Conservation (phyloP, 2,797 vertebrate species). For the Anguilla megastoma region DNA sequence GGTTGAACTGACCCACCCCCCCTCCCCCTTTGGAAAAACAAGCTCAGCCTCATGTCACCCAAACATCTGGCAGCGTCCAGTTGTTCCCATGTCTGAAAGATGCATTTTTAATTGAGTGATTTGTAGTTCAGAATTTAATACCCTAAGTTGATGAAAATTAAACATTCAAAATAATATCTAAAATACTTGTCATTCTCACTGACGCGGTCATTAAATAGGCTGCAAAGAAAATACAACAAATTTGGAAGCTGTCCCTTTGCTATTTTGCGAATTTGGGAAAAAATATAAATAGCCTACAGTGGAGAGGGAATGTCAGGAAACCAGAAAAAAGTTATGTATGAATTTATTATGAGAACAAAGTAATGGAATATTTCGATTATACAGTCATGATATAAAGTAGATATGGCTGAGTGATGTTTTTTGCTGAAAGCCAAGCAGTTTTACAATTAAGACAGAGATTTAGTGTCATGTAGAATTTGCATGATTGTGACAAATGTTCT, state of each 20-base stretch:
- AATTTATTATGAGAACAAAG: constrained; percentile 15
- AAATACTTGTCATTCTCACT: constrained; percentile 41
- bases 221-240: constrained; percentile 20
- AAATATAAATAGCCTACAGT: constrained; percentile 24
- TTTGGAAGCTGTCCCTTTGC: constrained; percentile 38
- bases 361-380: background rate
- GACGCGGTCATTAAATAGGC: constrained; percentile 48
- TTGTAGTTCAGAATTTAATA: constrained; percentile 36
- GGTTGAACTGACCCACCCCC: background rate
- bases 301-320: constrained; percentile 37
- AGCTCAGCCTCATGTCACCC: background rate
- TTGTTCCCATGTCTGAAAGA: constrained; percentile 35
- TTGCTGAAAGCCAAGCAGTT: constrained; percentile 5
- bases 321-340: constrained; percentile 20
- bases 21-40: background rate
- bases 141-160: constrained; percentile 43
- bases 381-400: background rate
- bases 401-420: background rate
- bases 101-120: constrained; percentile 44
- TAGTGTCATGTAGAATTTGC: too few relatives aligned
- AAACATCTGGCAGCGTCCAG: constrained; percentile 33
- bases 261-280: constrained; percentile 48
- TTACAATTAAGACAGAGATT: constrained; percentile 1
- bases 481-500: background rate
- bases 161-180: constrained; percentile 41